Evolutionary conservation across 2,113 vertebrate genomes (phyloP).

Genomic region (Miniopterus natalensis): DNA sequence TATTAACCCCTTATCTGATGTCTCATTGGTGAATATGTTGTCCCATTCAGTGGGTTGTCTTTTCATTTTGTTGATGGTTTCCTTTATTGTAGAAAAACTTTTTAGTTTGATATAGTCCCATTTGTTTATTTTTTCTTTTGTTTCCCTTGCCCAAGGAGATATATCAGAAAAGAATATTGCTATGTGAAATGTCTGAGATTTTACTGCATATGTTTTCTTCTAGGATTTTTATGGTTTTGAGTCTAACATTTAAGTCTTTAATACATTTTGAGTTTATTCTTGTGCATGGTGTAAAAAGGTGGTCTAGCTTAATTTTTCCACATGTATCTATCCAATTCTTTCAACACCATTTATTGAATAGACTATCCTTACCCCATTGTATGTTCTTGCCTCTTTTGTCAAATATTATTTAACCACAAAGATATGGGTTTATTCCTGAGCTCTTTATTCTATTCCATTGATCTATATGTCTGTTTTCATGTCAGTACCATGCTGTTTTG

Average conservation of each 20-base stretch:
- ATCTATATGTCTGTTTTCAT: neutral
- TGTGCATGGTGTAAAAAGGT: neutral
- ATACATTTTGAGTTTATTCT: neutral
- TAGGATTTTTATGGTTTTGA: neutral
- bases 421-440: neutral
- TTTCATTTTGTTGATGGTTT: neutral
- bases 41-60: too few species aligned
- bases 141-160: neutral
- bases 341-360: neutral
- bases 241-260: neutral
- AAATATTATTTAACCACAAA: neutral
- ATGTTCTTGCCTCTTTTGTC: neutral
- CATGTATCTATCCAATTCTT: neutral
- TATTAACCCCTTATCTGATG: too few species aligned
- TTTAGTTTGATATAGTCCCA: neutral
- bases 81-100: neutral
- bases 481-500: neutral
- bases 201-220: neutral
- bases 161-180: neutral
- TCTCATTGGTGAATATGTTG: too few species aligned
- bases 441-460: neutral
- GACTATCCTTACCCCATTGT: neutral
- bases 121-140: neutral
- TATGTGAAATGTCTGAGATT: neutral
- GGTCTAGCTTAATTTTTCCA: neutral